Conservation (phyloP, 2,113 vertebrate genomes). For the Scomber colias region DNA sequence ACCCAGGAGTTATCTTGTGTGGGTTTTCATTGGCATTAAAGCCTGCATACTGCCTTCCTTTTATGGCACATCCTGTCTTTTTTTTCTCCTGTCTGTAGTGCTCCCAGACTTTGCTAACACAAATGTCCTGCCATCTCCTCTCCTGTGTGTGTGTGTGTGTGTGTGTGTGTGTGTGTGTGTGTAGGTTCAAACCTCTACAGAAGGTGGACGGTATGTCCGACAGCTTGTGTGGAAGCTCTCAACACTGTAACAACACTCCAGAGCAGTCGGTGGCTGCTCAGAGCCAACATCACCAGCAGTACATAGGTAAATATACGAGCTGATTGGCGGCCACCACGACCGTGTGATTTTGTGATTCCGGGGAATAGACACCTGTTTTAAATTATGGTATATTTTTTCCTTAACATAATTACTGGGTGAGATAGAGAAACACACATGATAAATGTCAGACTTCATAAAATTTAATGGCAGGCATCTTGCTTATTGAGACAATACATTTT, state of each 20-base stretch:
- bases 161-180: not conserved
- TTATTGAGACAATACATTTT: not conserved
- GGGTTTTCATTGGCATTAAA: not conserved
- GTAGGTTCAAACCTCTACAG: slow-evolving; percentile 93
- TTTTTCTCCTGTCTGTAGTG: not conserved
- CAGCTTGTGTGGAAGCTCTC: slow-evolving; percentile 85
- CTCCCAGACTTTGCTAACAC: slow-evolving; percentile 21
- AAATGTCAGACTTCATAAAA: not conserved
- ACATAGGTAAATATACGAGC: slow-evolving; percentile 89
- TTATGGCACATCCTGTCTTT: not conserved
- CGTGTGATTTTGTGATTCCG: no score
- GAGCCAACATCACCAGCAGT: slow-evolving; percentile 97
- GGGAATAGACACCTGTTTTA: not conserved
- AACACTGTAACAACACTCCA: slow-evolving; percentile 86
- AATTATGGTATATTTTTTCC: not conserved
- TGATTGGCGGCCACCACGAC: not conserved
- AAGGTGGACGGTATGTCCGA: slow-evolving; percentile 92
- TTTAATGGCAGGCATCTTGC: not conserved
- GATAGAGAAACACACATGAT: not conserved
- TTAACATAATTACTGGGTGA: not conserved
- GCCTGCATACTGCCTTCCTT: not conserved
- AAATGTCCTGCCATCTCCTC: not conserved
- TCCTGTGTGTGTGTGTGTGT: slow-evolving; percentile 1
- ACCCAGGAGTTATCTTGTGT: not conserved
- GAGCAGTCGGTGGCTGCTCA: slow-evolving; percentile 95